A percentile compares a stretch with the other conserved stretches of the same genome.
Conservation (phyloP, 2,888 invertebrate genomes). For the Hirtodrosophila alboralis region DNA sequence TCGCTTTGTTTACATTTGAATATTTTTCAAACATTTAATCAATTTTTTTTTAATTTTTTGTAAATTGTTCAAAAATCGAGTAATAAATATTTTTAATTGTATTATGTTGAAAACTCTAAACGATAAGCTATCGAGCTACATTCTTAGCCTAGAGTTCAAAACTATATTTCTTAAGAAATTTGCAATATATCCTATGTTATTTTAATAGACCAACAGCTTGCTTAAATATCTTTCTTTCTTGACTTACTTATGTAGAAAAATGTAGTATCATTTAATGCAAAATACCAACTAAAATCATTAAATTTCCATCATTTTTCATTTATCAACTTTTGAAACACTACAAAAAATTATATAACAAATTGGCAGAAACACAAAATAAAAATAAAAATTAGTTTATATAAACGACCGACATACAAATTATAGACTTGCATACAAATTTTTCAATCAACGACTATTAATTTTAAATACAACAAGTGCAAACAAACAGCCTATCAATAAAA, state of each 20-base stretch:
- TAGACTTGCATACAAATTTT: slow-evolving; percentile 36
- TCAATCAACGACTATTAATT: slow-evolving; percentile 69
- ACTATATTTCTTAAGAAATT: too few relatives aligned
- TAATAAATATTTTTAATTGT: too few relatives aligned
- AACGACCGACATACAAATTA: slow-evolving; percentile 36
- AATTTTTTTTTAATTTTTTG: too few relatives aligned
- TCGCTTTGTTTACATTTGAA: neutral
- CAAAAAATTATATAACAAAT: slow-evolving; percentile 17
- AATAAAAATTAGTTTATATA: slow-evolving; percentile 3
- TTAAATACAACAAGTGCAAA: slow-evolving; percentile 46
- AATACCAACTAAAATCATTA: slow-evolving; percentile 25
- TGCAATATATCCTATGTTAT: too few relatives aligned
- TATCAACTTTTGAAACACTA: slow-evolving; percentile 30
- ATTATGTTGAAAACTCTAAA: too few relatives aligned
- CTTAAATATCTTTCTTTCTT: slow-evolving; percentile 1
- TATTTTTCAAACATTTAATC: neutral
- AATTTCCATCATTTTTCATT: slow-evolving; percentile 52
- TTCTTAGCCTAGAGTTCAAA: too few relatives aligned
- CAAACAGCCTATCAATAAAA: slow-evolving; percentile 52
- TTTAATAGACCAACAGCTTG: too few relatives aligned
- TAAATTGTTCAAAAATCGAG: too few relatives aligned
- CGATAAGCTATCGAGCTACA: too few relatives aligned
- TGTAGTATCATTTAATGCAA: neutral
- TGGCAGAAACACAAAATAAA: neutral
- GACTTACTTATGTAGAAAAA: slow-evolving; percentile 1